Base-by-base conservation (phyloP, 2,888 invertebrate species). In the Tuta absoluta region DNA sequence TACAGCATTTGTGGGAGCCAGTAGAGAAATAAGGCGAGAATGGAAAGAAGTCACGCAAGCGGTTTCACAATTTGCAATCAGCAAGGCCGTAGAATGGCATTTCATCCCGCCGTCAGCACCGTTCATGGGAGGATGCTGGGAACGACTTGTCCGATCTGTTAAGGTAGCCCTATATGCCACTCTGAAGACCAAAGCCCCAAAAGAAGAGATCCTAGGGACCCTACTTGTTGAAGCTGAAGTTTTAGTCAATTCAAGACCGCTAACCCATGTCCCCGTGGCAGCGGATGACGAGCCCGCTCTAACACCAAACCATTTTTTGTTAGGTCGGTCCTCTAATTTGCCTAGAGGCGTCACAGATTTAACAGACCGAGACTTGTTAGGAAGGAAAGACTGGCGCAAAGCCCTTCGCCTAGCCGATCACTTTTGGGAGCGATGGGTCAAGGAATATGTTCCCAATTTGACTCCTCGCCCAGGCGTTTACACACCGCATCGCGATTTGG, bases 111-210 rank as follows among this genome's bases (percentile, higher is more conserved):
- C 33, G 1, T 1, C 4, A 28, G 33, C 57, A 17, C 57, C 57
- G 1, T n/a, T n/a, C 10, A 33, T 57, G 28, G 57, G 57, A 8
- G 57, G 57, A 3, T 14, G 33, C 17, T 57, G 57, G 57, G 57
- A 57, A 8, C 33, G 57, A 8, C 10, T 57, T 5, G 33, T 57
- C 17, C 14, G 57, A 0, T 17, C 57, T 8, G 57, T 33, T 1
- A 57, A 57, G 17, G n/a, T n/a, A 1, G 28, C 57, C 0, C 57
- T 57, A 1, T 3, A 33, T 0, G 17, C 8, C 3, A 17, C 33
- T 2, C 17, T 57, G 0, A 2, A 57, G 1, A 10, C n/a, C 0
- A n/a, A 10, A 19, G 4, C 17, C 0, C 58, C 58, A 0, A 12
- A 19, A 1, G 38, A 33, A 11, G 37, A 37, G 19, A 33, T 33